These are phyloP conservation scores for Brachymystax lenok DNA, from an alignment of 2,797 vertebrate species.

Conservation along the genomic window DNA sequence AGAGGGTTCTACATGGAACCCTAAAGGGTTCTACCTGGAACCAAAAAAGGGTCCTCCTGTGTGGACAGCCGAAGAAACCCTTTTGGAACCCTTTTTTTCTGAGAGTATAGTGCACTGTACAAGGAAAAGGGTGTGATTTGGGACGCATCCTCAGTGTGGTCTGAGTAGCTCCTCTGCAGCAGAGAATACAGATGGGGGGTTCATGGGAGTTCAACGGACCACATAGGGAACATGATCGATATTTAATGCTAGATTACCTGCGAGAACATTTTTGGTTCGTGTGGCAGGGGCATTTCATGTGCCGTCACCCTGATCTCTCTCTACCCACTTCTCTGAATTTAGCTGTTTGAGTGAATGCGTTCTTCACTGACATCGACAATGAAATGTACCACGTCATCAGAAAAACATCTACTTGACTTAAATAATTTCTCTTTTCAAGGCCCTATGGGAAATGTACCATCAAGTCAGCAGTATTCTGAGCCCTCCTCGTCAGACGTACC, in stretches of 20 bases:
- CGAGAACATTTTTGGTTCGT: neutral
- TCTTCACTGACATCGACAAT: neutral
- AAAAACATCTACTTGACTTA: too few species aligned
- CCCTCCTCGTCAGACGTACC: neutral
- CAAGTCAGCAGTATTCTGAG: constrained; percentile 8
- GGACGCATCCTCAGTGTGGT: too few species aligned
- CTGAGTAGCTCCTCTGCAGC: too few species aligned
- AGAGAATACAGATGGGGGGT: too few species aligned
- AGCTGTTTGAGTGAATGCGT: neutral
- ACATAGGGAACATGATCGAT: neutral
- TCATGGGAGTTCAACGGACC: neutral
- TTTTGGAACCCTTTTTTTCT: too few species aligned
- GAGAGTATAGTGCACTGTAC: too few species aligned
- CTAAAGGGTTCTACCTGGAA: too few species aligned
- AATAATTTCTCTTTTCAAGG: constrained; percentile 6
- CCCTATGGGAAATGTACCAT: neutral
- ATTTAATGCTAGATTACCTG: constrained; percentile 8
- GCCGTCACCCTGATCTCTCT: constrained; percentile 8
- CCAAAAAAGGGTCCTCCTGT: too few species aligned
- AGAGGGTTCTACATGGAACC: too few species aligned
- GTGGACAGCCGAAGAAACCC: too few species aligned
- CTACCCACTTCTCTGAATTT: neutral
- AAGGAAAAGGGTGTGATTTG: too few species aligned
- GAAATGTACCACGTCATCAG: neutral
- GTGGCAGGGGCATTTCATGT: constrained; percentile 12